Conservation (phyloP, 2,113 vertebrate species). For the Zosterops lateralis region DNA sequence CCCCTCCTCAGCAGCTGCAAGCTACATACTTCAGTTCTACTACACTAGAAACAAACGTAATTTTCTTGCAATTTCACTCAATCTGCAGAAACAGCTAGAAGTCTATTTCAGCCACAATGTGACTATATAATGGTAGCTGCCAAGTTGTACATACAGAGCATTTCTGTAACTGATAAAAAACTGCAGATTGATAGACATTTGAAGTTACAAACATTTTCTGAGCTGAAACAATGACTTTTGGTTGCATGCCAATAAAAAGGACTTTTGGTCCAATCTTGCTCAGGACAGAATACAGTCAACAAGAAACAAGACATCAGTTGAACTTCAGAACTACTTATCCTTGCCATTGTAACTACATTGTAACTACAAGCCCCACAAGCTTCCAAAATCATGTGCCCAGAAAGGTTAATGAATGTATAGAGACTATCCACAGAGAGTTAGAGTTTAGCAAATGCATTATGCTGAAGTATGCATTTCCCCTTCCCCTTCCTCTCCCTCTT, state of each 20-base stretch:
- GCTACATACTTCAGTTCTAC: not conserved
- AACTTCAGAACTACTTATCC: not conserved
- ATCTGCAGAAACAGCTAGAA: not conserved
- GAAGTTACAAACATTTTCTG: not conserved
- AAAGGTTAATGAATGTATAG: not conserved
- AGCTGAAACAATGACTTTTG: not conserved
- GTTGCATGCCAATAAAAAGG: not conserved
- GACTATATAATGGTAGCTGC: not conserved
- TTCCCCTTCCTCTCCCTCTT: not conserved
- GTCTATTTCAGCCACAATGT: not conserved
- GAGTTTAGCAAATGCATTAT: not conserved
- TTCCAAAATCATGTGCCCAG: not conserved
- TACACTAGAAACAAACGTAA: not conserved
- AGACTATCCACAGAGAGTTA: not conserved
- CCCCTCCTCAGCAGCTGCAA: not conserved
- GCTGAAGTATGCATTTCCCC: not conserved
- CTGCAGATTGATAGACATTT: not conserved
- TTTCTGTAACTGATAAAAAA: not conserved
- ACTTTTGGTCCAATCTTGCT: not conserved
- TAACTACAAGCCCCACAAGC: not conserved
- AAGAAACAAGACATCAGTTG: not conserved
- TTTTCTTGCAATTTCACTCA: not conserved
- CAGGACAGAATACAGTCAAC: not conserved
- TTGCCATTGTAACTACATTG: not conserved
- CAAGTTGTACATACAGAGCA: not conserved